phyloP scores from a whole-genome alignment of 2,888 invertebrate species.

The Ceraclea dissimilis region DNA sequence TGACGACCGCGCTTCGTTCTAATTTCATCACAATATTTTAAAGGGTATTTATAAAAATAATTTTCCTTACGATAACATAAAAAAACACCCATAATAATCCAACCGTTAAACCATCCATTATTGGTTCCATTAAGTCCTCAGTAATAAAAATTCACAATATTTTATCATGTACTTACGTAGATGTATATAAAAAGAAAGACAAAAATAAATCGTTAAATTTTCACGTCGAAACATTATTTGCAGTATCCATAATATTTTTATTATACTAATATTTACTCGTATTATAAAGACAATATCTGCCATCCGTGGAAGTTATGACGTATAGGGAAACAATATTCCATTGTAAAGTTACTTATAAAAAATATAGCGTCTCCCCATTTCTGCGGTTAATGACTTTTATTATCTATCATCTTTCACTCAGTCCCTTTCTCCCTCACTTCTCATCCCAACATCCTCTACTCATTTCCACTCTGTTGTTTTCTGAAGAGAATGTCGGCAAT shows the following conservation, averaged over 20 bases:
- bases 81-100: too few relatives aligned
- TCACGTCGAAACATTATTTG: neutral
- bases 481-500: too few relatives aligned
- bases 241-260: neutral
- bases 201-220: neutral
- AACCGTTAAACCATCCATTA: too few relatives aligned
- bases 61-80: too few relatives aligned
- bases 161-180: too few relatives aligned
- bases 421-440: neutral
- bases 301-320: neutral
- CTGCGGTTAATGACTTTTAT: slow-evolving; percentile 1
- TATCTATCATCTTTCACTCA: neutral
- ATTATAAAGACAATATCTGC: neutral
- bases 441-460: neutral
- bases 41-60: too few relatives aligned
- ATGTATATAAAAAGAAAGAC: too few relatives aligned
- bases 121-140: too few relatives aligned
- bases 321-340: neutral
- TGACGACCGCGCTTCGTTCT: too few relatives aligned
- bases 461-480: neutral
- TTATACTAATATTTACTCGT: neutral
- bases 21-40: too few relatives aligned
- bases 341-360: neutral
- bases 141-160: too few relatives aligned
- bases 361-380: neutral